Conservation (phyloP, 2,113 vertebrate genomes). For the Cygnus atratus region DNA sequence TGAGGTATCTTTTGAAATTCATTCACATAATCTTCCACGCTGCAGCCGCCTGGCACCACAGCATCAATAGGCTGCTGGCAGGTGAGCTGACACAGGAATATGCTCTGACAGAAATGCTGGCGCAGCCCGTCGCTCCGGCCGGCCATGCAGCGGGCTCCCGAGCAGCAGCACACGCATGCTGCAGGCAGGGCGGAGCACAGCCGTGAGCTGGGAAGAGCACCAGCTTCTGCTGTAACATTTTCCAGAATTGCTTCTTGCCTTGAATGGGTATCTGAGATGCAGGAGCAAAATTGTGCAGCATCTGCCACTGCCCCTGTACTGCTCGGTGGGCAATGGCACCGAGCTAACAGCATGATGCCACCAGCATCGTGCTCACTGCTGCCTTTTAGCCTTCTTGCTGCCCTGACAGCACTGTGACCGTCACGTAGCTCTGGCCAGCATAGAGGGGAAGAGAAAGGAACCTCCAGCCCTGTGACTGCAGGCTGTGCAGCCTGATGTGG, state of each 20-base stretch:
- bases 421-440: neutral
- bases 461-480: fast-evolving
- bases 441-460: too few species aligned
- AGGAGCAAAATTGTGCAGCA: neutral
- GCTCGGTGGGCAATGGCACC: fast-evolving
- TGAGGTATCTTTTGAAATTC: neutral
- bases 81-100: fast-evolving
- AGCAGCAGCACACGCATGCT: neutral
- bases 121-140: fast-evolving
- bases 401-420: neutral
- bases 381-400: neutral
- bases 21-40: neutral
- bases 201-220: neutral
- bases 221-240: neutral
- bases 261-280: neutral
- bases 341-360: neutral
- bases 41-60: neutral
- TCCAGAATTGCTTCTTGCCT: neutral
- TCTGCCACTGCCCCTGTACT: fast-evolving
- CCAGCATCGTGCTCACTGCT: fast-evolving
- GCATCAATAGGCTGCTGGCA: neutral
- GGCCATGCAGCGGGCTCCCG: neutral
- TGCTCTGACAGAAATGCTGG: neutral
- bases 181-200: fast-evolving
- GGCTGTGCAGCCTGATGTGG: fast-evolving